A percentile compares a stretch with the other conserved stretches of the same genome.
phyloP scores from a whole-genome alignment of 2,888 invertebrate species.

The Phyllotreta striolata region DNA sequence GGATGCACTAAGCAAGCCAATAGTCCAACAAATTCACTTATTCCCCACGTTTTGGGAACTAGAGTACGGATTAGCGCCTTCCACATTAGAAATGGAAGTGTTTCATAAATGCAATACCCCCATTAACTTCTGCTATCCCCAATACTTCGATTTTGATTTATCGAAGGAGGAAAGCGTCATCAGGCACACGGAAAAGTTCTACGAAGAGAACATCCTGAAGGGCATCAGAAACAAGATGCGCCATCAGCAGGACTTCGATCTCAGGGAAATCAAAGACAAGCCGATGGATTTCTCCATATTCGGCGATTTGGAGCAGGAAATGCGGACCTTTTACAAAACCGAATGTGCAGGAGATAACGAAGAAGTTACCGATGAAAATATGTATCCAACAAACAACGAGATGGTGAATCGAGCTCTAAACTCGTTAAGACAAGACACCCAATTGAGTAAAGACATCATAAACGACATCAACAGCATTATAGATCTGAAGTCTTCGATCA shows the following conservation, averaged over 20 bases:
- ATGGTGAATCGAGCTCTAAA: conserved; percentile 13
- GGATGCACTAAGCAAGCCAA: conserved; percentile 40
- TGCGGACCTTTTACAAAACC: neutral
- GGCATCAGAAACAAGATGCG: conserved; percentile 10
- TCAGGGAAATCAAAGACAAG: conserved; percentile 18
- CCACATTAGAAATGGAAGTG: conserved; percentile 46
- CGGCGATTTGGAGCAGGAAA: conserved; percentile 5
- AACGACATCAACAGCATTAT: conserved; percentile 23
- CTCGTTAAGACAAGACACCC: conserved; percentile 21
- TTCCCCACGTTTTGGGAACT: conserved; percentile 65
- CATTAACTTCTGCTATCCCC: conserved; percentile 44
- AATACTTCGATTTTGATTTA: conserved; percentile 41
- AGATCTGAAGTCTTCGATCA: too few species aligned
- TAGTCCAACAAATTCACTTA: conserved; percentile 61
- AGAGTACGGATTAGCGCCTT: conserved; percentile 60
- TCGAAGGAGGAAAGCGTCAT: conserved; percentile 28
- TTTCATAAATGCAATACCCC: conserved; percentile 39
- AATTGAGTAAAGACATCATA: conserved; percentile 32
- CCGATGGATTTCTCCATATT: conserved; percentile 17
- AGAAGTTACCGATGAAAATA: neutral
- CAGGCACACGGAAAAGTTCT: conserved; percentile 18
- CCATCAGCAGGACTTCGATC: conserved; percentile 24
- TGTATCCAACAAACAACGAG: neutral
- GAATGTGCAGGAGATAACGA: conserved; percentile 13
- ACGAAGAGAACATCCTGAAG: conserved; percentile 26